These are phyloP conservation scores for Ochlodes sylvanus DNA, from an alignment of 2,888 invertebrate species.

Conservation along the genomic window DNA sequence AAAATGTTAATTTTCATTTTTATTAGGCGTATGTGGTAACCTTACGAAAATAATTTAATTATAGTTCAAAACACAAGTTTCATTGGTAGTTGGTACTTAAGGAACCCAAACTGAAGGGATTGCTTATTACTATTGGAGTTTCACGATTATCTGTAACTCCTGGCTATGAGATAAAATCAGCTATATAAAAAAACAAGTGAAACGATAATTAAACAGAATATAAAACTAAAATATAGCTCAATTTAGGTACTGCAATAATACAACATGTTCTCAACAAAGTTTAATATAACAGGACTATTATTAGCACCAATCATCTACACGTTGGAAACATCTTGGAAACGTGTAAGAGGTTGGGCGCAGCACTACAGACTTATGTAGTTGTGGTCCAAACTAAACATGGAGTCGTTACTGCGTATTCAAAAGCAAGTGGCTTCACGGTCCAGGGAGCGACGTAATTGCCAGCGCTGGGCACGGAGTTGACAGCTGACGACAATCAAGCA, in stretches of 20 bases:
- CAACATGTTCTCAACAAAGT: not conserved
- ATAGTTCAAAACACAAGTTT: too few species aligned
- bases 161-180: too few species aligned
- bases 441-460: conserved; percentile 62
- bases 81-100: too few species aligned
- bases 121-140: too few species aligned
- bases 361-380: not conserved
- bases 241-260: not conserved
- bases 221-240: too few species aligned
- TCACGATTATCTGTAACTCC: too few species aligned
- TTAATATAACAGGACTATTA: not conserved
- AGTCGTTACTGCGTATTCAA: conserved; percentile 18
- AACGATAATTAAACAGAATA: too few species aligned
- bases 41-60: too few species aligned
- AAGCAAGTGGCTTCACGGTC: conserved; percentile 40
- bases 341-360: not conserved
- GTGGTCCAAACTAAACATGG: not conserved
- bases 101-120: too few species aligned
- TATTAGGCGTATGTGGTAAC: too few species aligned
- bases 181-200: too few species aligned
- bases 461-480: conserved; percentile 51
- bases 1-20: too few species aligned
- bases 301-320: not conserved
- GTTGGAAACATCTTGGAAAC: not conserved
- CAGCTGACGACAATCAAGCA: conserved; percentile 65